phyloP scores from a whole-genome alignment of 2,113 vertebrate species.

The Echinops telfairi region DNA sequence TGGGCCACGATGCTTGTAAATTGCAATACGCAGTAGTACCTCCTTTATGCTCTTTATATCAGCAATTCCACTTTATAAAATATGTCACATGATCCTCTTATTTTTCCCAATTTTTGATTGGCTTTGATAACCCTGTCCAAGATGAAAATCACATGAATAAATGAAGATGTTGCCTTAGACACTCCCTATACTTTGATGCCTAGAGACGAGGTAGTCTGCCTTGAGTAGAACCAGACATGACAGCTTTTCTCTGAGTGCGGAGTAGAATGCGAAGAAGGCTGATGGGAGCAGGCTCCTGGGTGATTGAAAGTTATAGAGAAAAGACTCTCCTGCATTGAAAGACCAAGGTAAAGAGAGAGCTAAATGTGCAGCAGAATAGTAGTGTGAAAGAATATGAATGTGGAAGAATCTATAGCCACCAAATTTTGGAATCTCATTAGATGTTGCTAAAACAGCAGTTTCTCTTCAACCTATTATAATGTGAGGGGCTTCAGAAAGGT shows the following conservation, averaged over 20 bases:
- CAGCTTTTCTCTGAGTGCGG: conserved; percentile 37
- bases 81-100: not conserved
- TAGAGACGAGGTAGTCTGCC: conserved; percentile 6
- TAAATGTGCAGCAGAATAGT: not conserved
- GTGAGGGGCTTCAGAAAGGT: not conserved
- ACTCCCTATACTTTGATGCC: not conserved
- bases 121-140: conserved; percentile 52
- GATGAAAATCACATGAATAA: conserved; percentile 62
- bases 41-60: conserved; percentile 50
- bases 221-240: conserved; percentile 58
- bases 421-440: conserved; percentile 41
- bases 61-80: conserved; percentile 57
- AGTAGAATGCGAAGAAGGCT: conserved; percentile 29
- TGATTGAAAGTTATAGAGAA: not conserved
- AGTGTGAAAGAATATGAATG: not conserved
- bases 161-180: conserved; percentile 56
- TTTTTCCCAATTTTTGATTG: conserved; percentile 42
- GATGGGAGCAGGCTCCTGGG: not conserved
- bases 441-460: conserved; percentile 25
- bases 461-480: not conserved
- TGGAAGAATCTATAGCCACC: not conserved
- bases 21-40: not conserved
- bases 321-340: conserved; percentile 39
- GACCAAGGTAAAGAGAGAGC: not conserved
- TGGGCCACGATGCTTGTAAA: conserved; percentile 14